phyloP scores from a whole-genome alignment of 2,888 invertebrate genomes.

The Resseliella maxima region DNA sequence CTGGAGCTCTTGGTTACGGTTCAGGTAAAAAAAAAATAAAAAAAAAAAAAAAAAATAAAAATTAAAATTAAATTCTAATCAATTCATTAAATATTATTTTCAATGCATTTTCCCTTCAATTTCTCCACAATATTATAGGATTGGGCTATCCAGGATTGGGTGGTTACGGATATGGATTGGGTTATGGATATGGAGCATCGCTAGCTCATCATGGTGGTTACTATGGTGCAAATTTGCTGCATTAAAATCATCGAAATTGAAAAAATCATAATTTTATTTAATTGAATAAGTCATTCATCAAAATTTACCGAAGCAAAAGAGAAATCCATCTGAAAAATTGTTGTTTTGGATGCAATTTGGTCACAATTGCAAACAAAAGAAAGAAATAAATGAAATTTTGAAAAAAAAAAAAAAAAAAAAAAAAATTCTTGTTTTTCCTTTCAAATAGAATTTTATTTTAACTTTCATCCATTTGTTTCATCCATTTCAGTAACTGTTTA shows the following conservation, averaged over 20 bases:
- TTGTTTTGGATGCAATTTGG: background rate
- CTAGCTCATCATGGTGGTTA: background rate
- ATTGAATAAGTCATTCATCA: constrained; percentile 24
- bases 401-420: background rate
- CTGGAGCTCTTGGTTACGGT: background rate
- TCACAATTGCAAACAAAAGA: constrained; percentile 38
- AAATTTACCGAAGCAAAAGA: background rate
- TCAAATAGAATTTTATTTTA: constrained; percentile 8
- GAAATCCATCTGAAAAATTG: background rate
- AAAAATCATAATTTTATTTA: constrained; percentile 11
- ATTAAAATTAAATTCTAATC: too few relatives aligned
- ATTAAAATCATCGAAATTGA: background rate
- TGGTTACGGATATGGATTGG: constrained; percentile 6
- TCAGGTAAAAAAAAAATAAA: background rate
- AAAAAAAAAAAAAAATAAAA: background rate
- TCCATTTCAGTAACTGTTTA: background rate
- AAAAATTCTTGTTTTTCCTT: background rate
- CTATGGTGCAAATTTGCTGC: background rate
- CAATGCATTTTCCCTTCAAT: background rate
- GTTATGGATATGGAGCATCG: background rate
- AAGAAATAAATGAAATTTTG: constrained; percentile 39
- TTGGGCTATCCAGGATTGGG: background rate
- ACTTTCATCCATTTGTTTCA: background rate
- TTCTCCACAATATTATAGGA: too few relatives aligned
- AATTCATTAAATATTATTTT: too few relatives aligned